Percentiles rank a stretch among this genome's conserved stretches.
Conservation (phyloP, 2,888 invertebrate genomes). For the Lucinisca nassula region DNA sequence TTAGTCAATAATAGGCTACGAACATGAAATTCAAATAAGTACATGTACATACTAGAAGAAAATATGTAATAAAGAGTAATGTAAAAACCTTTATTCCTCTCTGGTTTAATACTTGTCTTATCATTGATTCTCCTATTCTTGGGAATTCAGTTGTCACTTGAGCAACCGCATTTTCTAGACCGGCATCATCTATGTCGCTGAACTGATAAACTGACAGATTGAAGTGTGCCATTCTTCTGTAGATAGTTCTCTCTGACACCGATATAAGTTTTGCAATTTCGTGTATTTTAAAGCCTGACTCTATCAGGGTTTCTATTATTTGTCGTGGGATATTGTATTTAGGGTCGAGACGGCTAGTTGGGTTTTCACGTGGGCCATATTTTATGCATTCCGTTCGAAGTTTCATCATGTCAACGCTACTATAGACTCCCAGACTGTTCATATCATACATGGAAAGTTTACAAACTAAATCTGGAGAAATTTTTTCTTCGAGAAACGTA, state of each 20-base stretch:
- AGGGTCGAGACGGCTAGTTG: neutral
- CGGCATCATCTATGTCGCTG: constrained; percentile 32
- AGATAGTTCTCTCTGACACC: constrained; percentile 44
- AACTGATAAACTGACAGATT: constrained; percentile 17
- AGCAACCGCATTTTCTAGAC: constrained; percentile 6
- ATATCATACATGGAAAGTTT: constrained; percentile 4
- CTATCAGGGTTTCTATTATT: constrained; percentile 21
- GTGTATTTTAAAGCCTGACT: constrained; percentile 38
- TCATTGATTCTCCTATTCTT: constrained; percentile 27
- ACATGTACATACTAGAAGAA: no score
- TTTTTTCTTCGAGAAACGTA: neutral
- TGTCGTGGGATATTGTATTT: constrained; percentile 36
- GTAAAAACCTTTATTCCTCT: constrained; percentile 22
- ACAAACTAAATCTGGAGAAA: constrained; percentile 14
- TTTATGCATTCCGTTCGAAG: constrained; percentile 44
- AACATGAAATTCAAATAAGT: no score
- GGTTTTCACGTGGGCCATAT: constrained; percentile 21
- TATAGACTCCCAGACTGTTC: neutral
- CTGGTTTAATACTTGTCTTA: constrained; percentile 14
- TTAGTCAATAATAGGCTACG: no score
- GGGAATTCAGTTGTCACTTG: constrained; percentile 33
- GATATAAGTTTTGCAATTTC: constrained; percentile 40
- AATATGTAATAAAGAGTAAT: no score
- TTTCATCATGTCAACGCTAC: constrained; percentile 14
- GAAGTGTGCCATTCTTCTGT: constrained; percentile 29